Conservation (phyloP, 2,888 invertebrate genomes). For the Clistopyga incitator region DNA sequence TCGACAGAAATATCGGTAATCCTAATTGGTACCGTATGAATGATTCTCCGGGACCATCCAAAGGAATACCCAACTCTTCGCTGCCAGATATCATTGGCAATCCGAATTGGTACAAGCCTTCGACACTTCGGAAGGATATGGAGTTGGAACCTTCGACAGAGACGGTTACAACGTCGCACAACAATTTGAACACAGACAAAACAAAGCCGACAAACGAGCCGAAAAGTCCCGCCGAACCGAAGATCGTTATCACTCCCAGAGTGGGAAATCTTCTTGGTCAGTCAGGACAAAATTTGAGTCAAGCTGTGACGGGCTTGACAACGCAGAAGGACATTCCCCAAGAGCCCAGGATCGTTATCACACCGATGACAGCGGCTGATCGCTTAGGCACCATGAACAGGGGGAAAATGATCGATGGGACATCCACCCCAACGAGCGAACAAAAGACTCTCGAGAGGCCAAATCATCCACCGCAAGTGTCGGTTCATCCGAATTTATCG, state of each 20-base stretch:
- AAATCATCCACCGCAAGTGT: not conserved
- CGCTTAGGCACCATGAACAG: constrained; percentile 19
- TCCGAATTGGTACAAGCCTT: constrained; percentile 78
- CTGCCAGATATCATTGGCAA: constrained; percentile 73
- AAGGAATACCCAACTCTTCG: constrained; percentile 63
- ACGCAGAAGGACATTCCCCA: constrained; percentile 64
- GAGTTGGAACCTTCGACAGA: constrained; percentile 26
- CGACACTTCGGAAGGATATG: constrained; percentile 56
- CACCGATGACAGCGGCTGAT: constrained; percentile 46
- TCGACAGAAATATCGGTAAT: constrained; percentile 74
- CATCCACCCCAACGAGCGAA: not conserved
- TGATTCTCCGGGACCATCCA: constrained; percentile 29
- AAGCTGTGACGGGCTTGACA: constrained; percentile 65
- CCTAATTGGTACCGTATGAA: constrained; percentile 68
- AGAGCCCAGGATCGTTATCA: constrained; percentile 59
- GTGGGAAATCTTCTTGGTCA: constrained; percentile 74
- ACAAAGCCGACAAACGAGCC: constrained; percentile 30
- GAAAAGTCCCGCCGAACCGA: constrained; percentile 71
- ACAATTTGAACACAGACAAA: constrained; percentile 24
- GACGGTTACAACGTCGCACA: constrained; percentile 69
- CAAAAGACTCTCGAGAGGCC: constrained; percentile 18
- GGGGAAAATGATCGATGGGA: constrained; percentile 36
- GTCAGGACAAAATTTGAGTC: constrained; percentile 71
- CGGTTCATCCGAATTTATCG: not conserved
- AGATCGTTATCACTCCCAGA: constrained; percentile 78